These are phyloP conservation scores for Armadillidium nasatum DNA, from an alignment of 1,140 invertebrate genomes.

Conservation along the genomic window DNA sequence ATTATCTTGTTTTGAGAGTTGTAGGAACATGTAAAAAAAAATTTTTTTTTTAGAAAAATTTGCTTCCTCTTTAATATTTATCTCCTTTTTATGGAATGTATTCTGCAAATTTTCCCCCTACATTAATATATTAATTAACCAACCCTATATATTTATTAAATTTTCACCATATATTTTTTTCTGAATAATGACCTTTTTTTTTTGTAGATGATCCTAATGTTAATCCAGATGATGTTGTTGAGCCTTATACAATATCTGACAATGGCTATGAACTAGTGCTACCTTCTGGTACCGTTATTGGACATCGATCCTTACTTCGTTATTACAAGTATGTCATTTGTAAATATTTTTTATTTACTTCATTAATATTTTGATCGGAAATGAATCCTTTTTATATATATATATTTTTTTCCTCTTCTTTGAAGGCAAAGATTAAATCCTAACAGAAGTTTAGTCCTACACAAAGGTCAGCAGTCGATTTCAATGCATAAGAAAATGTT, in stretches of 20 bases:
- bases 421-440: conserved; percentile 72
- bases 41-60: too few relatives aligned
- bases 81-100: too few relatives aligned
- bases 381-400: too few relatives aligned
- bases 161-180: too few relatives aligned
- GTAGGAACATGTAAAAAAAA: too few relatives aligned
- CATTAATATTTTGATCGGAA: conserved; percentile 50
- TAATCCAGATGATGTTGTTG: conserved; percentile 59
- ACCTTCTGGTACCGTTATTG: conserved; percentile 80
- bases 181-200: neutral
- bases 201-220: conserved; percentile 21
- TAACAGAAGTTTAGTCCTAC: conserved; percentile 51
- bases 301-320: conserved; percentile 80
- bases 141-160: too few relatives aligned
- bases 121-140: too few relatives aligned
- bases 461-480: conserved; percentile 45
- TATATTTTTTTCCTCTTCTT: neutral
- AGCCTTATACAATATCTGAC: conserved; percentile 63
- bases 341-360: conserved; percentile 46
- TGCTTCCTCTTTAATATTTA: too few relatives aligned
- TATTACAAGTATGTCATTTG: conserved; percentile 56
- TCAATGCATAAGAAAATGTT: conserved; percentile 55
- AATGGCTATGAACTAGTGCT: conserved; percentile 77
- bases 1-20: too few relatives aligned
- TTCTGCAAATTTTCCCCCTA: too few relatives aligned